Evolutionary conservation across 2,113 vertebrate species (phyloP).

Genomic region (Eira barbara): DNA sequence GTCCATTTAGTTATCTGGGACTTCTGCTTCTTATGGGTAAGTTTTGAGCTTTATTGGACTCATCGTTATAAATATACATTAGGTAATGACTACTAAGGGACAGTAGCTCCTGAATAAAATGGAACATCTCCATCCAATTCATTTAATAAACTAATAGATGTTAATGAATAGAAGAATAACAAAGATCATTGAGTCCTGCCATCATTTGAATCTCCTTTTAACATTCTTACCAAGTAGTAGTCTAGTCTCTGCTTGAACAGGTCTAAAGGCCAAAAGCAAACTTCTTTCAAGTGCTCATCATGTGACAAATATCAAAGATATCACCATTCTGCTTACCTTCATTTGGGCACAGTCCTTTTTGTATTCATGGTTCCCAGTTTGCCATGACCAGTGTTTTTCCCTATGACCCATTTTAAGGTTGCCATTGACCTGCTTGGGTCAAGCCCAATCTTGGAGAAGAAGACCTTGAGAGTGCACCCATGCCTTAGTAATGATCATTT

Average conservation of each 20-base stretch:
- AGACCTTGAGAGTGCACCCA: background rate
- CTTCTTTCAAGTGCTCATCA: background rate
- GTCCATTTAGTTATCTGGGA: constrained; percentile 62
- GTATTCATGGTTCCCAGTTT: background rate
- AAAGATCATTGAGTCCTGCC: constrained; percentile 2
- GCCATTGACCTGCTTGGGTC: background rate
- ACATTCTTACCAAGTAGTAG: background rate
- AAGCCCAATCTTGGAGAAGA: background rate
- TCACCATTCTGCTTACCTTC: background rate
- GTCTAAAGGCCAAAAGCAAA: background rate
- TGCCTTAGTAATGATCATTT: background rate
- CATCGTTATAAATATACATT: constrained; percentile 53
- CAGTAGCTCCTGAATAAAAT: constrained; percentile 33
- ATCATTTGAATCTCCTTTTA: background rate
- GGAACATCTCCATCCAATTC: background rate
- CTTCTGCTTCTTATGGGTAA: constrained; percentile 52
- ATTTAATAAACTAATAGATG: constrained; percentile 37
- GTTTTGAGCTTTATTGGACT: constrained; percentile 56
- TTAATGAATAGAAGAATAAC: constrained; percentile 1
- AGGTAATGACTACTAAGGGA: constrained; percentile 29
- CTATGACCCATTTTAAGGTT: background rate
- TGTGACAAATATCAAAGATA: background rate
- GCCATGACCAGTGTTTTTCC: background rate
- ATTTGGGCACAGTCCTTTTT: background rate
- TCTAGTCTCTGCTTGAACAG: background rate